Evolutionary conservation across 1,140 invertebrate genomes (phyloP), one percentile per base, ranked within the genome.

Genomic region (Cephus cinctus): DNA sequence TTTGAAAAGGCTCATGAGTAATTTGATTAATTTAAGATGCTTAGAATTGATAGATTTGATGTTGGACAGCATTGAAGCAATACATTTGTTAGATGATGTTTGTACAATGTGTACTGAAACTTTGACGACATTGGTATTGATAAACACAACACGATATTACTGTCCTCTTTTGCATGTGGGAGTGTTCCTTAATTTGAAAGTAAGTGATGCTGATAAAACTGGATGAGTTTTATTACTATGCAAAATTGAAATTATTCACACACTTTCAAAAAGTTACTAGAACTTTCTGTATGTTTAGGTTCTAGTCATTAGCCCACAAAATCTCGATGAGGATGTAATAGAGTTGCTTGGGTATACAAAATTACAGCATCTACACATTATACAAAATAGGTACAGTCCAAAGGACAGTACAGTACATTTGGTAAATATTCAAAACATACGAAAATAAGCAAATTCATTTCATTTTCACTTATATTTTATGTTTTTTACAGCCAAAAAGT

Each of bases 231-330:
- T n/a, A n/a, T n/a, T n/a, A n/a, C n/a, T n/a, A n/a, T n/a, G n/a
- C n/a, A n/a, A n/a, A n/a, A n/a, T n/a, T n/a, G n/a, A n/a, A n/a
- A n/a, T n/a, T n/a, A n/a, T n/a, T n/a, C n/a, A n/a, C n/a, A n/a
- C n/a, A 34, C 40, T 41, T 18, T 46, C 12, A 31, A 27, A 27
- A 27, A 6, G n/a, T 8, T 27, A 8, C 6, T n/a, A 8, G 25
- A 27, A 6, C 25, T 43, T 25, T 25, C 8, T 47, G 23, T 15
- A 38, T 50, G 12, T 80, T n/a, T 59, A 87, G 79, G 80, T 81
- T 38, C 68, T 93, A 25, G 80, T 83, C 2, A 83, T 92, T 14
- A 89, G 88, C 61, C 88, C 91, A 0, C 89, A 92, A 72, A 92
- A 91, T 71, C 69, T 94, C 11, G 83, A 86, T 38, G 85, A 89